Percentiles rank a stretch among this genome's conserved stretches.
phyloP scores from a whole-genome alignment of 2,797 vertebrate species.

The Spheniscus humboldti region DNA sequence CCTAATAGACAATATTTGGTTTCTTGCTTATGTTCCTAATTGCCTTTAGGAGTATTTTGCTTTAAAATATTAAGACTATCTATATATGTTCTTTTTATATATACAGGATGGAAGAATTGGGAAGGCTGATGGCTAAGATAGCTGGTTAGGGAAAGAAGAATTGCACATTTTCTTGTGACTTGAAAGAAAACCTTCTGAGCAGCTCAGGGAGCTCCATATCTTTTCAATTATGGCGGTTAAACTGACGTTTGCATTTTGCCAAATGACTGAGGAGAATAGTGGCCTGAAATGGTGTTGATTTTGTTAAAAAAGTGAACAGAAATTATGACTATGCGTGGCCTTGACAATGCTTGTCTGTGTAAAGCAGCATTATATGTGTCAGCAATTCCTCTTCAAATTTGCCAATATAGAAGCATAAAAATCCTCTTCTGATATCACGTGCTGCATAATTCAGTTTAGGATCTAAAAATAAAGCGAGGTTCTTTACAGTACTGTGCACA shows the following conservation, averaged over 20 bases:
- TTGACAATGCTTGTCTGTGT: neutral
- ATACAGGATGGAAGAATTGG: neutral
- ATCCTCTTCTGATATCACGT: neutral
- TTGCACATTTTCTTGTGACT: neutral
- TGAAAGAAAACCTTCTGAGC: neutral
- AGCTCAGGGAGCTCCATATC: neutral
- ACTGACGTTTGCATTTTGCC: neutral
- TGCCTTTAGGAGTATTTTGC: neutral
- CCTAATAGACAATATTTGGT: neutral
- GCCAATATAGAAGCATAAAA: neutral
- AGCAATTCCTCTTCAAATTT: neutral
- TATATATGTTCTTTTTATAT: neutral
- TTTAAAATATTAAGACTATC: neutral
- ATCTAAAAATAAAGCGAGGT: neutral
- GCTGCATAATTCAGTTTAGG: neutral
- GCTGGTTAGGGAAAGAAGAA: neutral
- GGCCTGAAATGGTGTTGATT: neutral
- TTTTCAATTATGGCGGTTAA: fast-evolving
- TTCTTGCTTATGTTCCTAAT: neutral
- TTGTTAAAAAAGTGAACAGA: neutral
- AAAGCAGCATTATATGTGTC: neutral
- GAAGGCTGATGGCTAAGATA: neutral
- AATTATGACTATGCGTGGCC: neutral
- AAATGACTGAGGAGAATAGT: neutral
- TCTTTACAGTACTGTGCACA: neutral